Percentiles rank a stretch among this genome's conserved stretches.
phyloP scores from a whole-genome alignment of 2,888 invertebrate genomes.

The Cephalotes varians region DNA sequence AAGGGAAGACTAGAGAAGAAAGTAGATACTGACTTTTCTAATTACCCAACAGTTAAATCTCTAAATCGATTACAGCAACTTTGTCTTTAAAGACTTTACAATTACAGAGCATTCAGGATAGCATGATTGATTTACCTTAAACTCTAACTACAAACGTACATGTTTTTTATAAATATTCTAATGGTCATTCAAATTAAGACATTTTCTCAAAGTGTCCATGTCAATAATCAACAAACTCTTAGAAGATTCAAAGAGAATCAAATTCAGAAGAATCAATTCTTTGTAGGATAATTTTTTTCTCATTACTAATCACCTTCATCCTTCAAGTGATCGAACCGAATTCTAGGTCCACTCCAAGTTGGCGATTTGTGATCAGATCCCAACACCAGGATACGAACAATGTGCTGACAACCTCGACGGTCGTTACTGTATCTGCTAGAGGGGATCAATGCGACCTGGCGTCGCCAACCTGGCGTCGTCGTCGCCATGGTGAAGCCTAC shows the following conservation, averaged over 20 bases:
- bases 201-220: not conserved
- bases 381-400: not conserved
- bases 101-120: not conserved
- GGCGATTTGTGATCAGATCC: not conserved
- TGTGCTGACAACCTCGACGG: not conserved
- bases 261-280: too few species aligned
- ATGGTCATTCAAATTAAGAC: not conserved
- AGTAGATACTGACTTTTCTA: not conserved
- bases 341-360: not conserved
- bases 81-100: not conserved
- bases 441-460: slow-evolving; percentile 69
- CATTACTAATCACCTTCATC: slow-evolving; percentile 7
- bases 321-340: not conserved
- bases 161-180: not conserved
- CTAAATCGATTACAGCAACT: not conserved
- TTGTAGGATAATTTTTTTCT: not conserved
- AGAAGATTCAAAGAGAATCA: too few species aligned
- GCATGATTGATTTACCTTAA: not conserved
- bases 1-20: not conserved
- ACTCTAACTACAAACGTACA: too few species aligned
- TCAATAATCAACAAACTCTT: not conserved
- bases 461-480: slow-evolving; percentile 50
- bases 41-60: not conserved
- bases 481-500: slow-evolving; percentile 71
- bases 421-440: not conserved